Evolutionary conservation across 2,888 invertebrate genomes (phyloP), one percentile per base, ranked within the genome.

Genomic region (Disparrhopalites patrizii): DNA sequence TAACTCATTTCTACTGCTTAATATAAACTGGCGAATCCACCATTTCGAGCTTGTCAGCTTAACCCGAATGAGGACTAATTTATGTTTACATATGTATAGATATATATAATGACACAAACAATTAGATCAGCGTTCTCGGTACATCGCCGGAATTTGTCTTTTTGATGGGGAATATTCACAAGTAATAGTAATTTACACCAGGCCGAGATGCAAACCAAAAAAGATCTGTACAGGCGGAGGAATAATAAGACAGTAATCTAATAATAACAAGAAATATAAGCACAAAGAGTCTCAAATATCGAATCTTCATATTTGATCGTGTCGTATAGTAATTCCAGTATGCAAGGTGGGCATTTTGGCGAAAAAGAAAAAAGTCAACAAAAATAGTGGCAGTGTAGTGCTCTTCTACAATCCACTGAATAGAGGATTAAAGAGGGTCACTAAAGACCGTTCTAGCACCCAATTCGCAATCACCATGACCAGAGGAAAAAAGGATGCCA

Each of bases 381-480:
- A 60, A 58, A 31, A 60, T 18, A 60, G 28, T 60, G 60, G 25
- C 60, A 47, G 40, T 60, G 47, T 30, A 28, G 40, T 60, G 60
- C 54, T 54, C 55, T 60, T 58, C 47, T 60, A 60, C 47, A 60
- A 50, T 30, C 47, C 60, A 60, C 30, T 60, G n/a, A n/a, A n/a
- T n/a, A 60, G 47, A 60, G 47, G 25, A 43, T 25, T 43, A 47
- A 30, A 27, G 13, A 50, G 50, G 50, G 28, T 50, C 47, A 47
- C 20, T 52, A 54, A 54, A 54, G 52, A 52, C 28, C 52, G 28
- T 20, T 43, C 40, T 28, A 58, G 60, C 25, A 60, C 60, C 60
- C 60, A 60, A 25, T 58, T 60, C n/a, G 50, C 60, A 60, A 60
- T 60, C 40, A 60, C 47, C 60, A 60, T 60, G 47, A 60, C 60